Evolutionary conservation across 64 coral and sea anemone genomes (phyloP).

Genomic region (Stichodactyla mertensii): DNA sequence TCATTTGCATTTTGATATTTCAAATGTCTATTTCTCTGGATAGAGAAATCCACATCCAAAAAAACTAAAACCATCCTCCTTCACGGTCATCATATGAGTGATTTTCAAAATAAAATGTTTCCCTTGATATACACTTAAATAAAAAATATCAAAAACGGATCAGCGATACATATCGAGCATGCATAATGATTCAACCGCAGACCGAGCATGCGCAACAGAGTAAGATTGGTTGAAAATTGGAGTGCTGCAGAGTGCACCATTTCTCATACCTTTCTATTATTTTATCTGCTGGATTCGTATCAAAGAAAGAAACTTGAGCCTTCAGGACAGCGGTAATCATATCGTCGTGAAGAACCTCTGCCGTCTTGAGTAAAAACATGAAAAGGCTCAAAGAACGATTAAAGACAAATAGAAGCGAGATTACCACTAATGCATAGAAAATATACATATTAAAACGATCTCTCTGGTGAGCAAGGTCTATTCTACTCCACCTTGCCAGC

Average conservation of each 20-base stretch:
- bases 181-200: no score
- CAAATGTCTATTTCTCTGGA: no score
- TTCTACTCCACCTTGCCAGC: conserved; percentile 45
- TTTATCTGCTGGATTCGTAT: not conserved
- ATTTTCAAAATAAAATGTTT: no score
- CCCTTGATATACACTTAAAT: no score
- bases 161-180: no score
- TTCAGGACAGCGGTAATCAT: conserved; percentile 59
- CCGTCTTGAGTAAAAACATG: conserved; percentile 25
- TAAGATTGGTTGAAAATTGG: no score
- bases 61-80: no score
- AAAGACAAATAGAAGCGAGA: conserved; percentile 17
- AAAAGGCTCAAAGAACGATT: conserved; percentile 34
- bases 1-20: no score
- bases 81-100: no score
- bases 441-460: not conserved
- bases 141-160: no score
- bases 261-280: not conserved
- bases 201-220: no score
- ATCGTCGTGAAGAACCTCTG: conserved; percentile 44
- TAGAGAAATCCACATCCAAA: no score
- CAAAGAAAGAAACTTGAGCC: conserved; percentile 55
- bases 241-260: not conserved
- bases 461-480: conserved; percentile 29
- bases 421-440: conserved; percentile 29